Evolutionary conservation across 2,797 vertebrate species (phyloP), one percentile per base, ranked within the genome.

Genomic region (Labroides dimidiatus): DNA sequence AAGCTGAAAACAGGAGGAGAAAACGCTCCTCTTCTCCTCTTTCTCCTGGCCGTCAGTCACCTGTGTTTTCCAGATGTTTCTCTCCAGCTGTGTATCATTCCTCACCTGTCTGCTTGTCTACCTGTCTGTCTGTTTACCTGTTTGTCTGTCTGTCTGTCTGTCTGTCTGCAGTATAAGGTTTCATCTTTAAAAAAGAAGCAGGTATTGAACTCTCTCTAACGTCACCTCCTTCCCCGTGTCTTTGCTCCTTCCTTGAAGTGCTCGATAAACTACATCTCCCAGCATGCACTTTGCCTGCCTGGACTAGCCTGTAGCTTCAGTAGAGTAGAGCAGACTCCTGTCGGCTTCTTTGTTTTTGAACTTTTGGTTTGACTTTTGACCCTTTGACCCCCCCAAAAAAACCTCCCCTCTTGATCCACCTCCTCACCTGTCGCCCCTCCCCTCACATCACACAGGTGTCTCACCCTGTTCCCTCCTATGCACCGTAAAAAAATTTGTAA

Each of bases 171-270:
- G 56, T 93, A 75, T 95, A 96, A 95, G 91, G 95, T 87, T 93
- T 94, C 95, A 66, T 95, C 94, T 95, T 91, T 94, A 91, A 96
- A 91, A 93, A 94, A 80, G 87, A 96, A 95, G 91, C 94, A 96
- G 97, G 96, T 97, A 96, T 93, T 93, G 87, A 93, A 86, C 83
- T 78, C 87, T 92, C 56, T 19, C 71, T 60, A 36, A 45, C 10
- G 4, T 14, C 19, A 20, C 19, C 10, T n/a, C 53, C 27, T 44
- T 8, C 17, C 67, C 24, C 37, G 10, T 39, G 37, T 41, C 45
- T 24, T 24, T 16, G 43, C 50, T 17, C 49, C 33, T 58, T 43
- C 37, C 49, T 23, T 48, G 42, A 57, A 27, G 20, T 69, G 58
- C 65, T 64, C 49, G 49, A 27, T 47, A 11, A 33, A 65, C 74